Evolutionary conservation across 2,113 vertebrate genomes (phyloP), one percentile per base, ranked within the genome.

Genomic region (Phoxinus phoxinus): DNA sequence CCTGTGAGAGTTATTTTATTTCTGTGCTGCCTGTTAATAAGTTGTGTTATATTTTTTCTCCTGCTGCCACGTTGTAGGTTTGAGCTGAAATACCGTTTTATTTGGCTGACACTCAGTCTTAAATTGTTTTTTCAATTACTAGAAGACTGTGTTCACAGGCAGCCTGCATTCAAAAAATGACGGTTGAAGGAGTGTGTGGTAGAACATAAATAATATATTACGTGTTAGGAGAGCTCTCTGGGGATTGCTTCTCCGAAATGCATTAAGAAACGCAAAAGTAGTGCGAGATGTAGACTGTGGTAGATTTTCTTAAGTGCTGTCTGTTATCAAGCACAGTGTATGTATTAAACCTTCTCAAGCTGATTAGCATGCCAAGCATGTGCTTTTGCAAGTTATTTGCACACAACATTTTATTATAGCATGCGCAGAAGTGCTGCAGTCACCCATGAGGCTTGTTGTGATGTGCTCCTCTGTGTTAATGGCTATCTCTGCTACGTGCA

Each of bases 401-500:
- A 15, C n/a, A 81, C 48, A 44, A 44, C 79, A 81, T 83, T 83
- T 72, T 51, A 83, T 71, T 83, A 51, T 30, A 17, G 21, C 23
- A 7, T 83, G 44, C 11, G 1, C n/a, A 72, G 46, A 78, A 78
- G 69, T 58, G 17, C 10, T 76, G 25, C 48, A 77, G 32, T 30
- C 61, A 17, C 32, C 46, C 35, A 25, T 37, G 61, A 37, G 85
- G 25, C 27, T 58, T 85, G 63, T 76, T 69, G 35, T 81, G 21
- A 61, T 41, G 59, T 58, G 78, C 30, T 63, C 27, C 21, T 21
- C 67, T 51, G 61, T 67, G 41, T n/a, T 88, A 71, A 79, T 74
- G 79, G 71, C 73, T n/a, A 27, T 78, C 73, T 85, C 91, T 92
- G 73, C 23, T 91, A 92, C 69, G 63, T 84, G 51, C 95, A 99